A percentile compares a stretch with the other conserved stretches of the same genome.
phyloP scores from a whole-genome alignment of 2,113 vertebrate genomes.

The Origma solitaria region DNA sequence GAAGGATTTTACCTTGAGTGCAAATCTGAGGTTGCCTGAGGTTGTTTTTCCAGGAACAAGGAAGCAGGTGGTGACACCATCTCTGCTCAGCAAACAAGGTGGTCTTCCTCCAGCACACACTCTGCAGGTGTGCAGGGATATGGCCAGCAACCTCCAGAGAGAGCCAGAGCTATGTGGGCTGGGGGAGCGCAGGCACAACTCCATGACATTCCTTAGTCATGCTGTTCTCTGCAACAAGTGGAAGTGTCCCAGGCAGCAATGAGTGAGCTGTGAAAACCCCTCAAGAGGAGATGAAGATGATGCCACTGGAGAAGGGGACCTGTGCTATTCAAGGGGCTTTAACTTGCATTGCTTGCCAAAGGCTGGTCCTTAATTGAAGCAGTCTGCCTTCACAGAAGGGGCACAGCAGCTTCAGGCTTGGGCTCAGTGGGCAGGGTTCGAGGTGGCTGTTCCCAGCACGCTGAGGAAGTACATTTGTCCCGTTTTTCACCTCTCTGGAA shows the following conservation, averaged over 20 bases:
- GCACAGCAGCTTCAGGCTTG: not conserved
- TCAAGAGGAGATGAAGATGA: not conserved
- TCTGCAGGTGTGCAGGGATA: not conserved
- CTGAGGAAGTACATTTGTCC: not conserved
- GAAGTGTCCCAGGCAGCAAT: not conserved
- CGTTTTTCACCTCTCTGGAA: not conserved
- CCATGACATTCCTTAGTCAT: not conserved
- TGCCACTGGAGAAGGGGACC: not conserved
- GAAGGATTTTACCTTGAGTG: not conserved
- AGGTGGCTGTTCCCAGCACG: not conserved
- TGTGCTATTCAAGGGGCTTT: not conserved
- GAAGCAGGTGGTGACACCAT: accelerated
- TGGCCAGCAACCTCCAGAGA: not conserved
- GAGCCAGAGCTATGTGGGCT: not conserved
- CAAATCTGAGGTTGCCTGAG: not conserved
- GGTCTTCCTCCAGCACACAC: not conserved
- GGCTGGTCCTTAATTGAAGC: too few relatives aligned
- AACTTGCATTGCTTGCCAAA: too few relatives aligned
- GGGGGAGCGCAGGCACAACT: accelerated
- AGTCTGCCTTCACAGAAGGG: too few relatives aligned
- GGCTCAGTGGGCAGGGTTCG: accelerated
- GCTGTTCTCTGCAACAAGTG: not conserved
- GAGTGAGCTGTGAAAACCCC: not conserved
- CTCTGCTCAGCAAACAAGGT: not conserved
- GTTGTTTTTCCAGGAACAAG: not conserved